These are phyloP conservation scores for Dendrocincla tyrannina DNA, from an alignment of 2,797 vertebrate genomes.

Conservation along the genomic window DNA sequence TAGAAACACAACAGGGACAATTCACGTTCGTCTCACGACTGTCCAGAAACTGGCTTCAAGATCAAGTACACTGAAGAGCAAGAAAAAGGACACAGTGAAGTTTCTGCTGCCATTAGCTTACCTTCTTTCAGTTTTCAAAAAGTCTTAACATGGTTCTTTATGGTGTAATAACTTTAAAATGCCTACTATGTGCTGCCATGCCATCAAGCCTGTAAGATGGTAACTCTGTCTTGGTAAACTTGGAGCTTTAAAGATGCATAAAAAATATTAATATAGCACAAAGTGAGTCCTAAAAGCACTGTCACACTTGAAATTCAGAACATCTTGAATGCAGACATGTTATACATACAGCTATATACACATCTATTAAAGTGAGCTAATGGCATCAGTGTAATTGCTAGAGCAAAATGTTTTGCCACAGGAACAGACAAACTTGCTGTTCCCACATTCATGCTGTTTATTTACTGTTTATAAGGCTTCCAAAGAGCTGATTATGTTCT, in stretches of 20 bases:
- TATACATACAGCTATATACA: not conserved
- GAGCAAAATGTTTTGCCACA: not conserved
- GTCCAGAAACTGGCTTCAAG: not conserved
- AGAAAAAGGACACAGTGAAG: not conserved
- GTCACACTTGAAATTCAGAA: not conserved
- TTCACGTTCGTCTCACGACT: not conserved
- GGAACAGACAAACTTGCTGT: not conserved
- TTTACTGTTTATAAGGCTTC: not conserved
- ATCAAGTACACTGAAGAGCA: not conserved
- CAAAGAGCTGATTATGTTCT: not conserved
- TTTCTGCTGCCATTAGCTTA: not conserved
- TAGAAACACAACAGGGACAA: not conserved
- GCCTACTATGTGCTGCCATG: not conserved
- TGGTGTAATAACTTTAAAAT: not conserved
- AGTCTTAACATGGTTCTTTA: not conserved
- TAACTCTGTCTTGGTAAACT: not conserved
- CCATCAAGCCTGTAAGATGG: not conserved
- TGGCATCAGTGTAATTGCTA: not conserved
- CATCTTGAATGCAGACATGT: fast-evolving
- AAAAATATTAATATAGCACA: not conserved
- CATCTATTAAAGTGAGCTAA: not conserved
- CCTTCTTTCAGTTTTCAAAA: not conserved
- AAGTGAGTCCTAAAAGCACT: not conserved
- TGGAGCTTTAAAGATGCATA: not conserved
- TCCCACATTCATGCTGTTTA: not conserved